Base-by-base conservation (phyloP, 1,140 invertebrate species). In the Drosophila littoralis region DNA sequence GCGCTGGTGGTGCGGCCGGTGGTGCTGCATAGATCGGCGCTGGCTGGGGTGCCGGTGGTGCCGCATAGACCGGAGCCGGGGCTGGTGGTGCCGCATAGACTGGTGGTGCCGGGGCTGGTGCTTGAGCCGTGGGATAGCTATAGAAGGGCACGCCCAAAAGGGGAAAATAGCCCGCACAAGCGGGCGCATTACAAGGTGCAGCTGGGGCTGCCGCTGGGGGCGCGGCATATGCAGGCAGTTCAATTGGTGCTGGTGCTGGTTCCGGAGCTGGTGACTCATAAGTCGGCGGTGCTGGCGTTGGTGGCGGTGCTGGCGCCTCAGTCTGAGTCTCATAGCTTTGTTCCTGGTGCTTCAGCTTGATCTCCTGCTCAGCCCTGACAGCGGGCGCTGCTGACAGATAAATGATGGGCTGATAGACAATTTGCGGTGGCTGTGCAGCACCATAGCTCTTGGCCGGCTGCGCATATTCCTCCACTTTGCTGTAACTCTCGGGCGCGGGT, bases 341-440 rank as follows among this genome's bases (percentile, higher is more conserved):
- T 0, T 57, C 68, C 15, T 35, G 12, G 6, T 32, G 9, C 12
- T 78, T 58, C 6, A 17, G 17, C n/a, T 73, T 60, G 10, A 10
- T 38, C 17, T 51, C 48, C 5, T 36, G 8, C 3, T 77, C 52
- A 1, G 15, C 5, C 5, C 55, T 70, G 2, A 36, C 35, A 10
- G 48, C 61, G 0, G 77, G 50, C 17, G 79, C 55, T 2, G 84
- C 42, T 0, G 68, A 69, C 0, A 90, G 17, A 36, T 90, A 90
- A 36, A 90, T 90, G 7, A 90, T 90, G 38, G 86, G 86, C 28
- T 90, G 86, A 52, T 90, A 90, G 9, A 90, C 72, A 22, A 90
- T 90, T 42, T 82, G 82, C 0, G 85, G 81, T n/a, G 51, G 63
- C 3, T 63, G 79, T 10, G 45, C 71, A 8, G 48, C 54, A n/a